Evolutionary conservation across 2,888 invertebrate species (phyloP).

Genomic region (Limnephilus auricula): DNA sequence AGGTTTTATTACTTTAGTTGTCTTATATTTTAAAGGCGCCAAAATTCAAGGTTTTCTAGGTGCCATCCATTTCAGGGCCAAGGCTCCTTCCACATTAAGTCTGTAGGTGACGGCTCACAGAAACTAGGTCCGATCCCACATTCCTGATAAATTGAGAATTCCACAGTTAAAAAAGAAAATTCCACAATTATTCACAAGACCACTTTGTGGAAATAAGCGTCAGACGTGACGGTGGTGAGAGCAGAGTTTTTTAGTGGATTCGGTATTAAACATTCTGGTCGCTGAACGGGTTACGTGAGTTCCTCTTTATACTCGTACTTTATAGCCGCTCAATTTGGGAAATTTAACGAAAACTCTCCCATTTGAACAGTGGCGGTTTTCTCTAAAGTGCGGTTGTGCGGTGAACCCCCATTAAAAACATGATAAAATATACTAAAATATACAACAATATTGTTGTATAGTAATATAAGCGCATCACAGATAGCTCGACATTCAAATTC

Average conservation of each 20-base stretch:
- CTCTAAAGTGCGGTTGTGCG: too few species aligned
- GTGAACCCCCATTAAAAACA: too few species aligned
- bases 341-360: not conserved
- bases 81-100: not conserved
- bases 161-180: conserved; percentile 22
- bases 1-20: not conserved
- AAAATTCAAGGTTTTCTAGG: not conserved
- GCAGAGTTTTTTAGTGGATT: not conserved
- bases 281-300: not conserved
- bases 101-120: not conserved
- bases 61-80: not conserved
- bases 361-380: too few species aligned
- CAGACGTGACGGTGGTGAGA: not conserved
- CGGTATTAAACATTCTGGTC: not conserved
- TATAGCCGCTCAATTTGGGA: not conserved
- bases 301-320: not conserved
- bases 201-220: not conserved
- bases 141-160: conserved; percentile 32
- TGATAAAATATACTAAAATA: too few species aligned
- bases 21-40: not conserved
- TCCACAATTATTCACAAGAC: conserved; percentile 7
- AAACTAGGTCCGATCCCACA: conserved; percentile 10
- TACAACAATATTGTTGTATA: too few species aligned
- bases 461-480: too few species aligned
- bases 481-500: too few species aligned